A percentile compares a stretch with the other conserved stretches of the same genome.
Evolutionary conservation across 2,888 invertebrate genomes (phyloP).

Genomic region (Rhopalosiphum nymphaeae): DNA sequence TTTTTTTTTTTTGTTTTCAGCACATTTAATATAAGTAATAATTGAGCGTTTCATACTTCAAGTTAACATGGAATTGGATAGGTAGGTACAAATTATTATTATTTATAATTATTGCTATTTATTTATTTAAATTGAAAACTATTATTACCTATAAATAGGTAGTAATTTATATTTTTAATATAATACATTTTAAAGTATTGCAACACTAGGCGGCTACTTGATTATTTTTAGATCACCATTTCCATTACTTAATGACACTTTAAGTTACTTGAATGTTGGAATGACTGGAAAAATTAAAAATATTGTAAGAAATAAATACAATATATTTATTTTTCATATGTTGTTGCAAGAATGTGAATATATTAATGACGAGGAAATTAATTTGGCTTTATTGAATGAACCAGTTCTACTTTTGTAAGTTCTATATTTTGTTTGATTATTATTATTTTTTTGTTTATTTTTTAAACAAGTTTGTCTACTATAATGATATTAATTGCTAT

Average conservation of each 20-base stretch:
- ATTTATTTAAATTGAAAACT: not conserved
- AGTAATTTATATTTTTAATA: not conserved
- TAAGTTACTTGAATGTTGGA: slow-evolving; percentile 32
- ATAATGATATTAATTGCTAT: not conserved
- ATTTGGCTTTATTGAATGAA: slow-evolving; percentile 41
- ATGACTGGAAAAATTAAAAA: slow-evolving; percentile 33
- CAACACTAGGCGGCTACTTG: not conserved
- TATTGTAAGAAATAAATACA: slow-evolving; percentile 43
- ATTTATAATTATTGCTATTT: not conserved
- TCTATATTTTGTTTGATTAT: not conserved
- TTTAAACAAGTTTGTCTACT: not conserved
- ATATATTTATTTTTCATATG: slow-evolving; percentile 41
- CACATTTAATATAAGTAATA: not conserved
- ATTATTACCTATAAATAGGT: not conserved
- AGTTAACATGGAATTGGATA: slow-evolving; percentile 27
- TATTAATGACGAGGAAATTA: not conserved
- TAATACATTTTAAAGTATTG: not conserved
- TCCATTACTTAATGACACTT: slow-evolving; percentile 37
- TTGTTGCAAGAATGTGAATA: slow-evolving; percentile 11
- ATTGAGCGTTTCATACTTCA: not conserved
- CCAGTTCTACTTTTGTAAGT: slow-evolving; percentile 39
- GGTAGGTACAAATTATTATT: not conserved
- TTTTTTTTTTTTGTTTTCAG: slow-evolving; percentile 13
- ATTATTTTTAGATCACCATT: slow-evolving; percentile 8
- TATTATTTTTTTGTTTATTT: not conserved